A percentile compares a stretch with the other conserved stretches of the same genome.
Evolutionary conservation across 2,797 vertebrate genomes (phyloP).

Genomic region (Gymnoscopelus microlampas): DNA sequence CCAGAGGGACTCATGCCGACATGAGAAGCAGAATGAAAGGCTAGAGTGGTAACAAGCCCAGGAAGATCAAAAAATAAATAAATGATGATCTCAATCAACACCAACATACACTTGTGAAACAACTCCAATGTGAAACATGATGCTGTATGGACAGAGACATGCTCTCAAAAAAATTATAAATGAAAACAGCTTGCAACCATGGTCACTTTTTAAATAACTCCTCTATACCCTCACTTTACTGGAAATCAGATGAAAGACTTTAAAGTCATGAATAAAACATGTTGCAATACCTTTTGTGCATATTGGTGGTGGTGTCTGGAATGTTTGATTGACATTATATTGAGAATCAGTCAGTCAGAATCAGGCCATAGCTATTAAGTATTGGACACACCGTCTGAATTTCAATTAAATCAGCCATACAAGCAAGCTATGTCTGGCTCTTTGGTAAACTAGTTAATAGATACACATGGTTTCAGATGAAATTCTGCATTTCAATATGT

Average conservation of each 20-base stretch:
- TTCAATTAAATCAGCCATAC: constrained; percentile 60
- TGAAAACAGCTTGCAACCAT: too few relatives aligned
- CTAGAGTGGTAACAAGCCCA: too few relatives aligned
- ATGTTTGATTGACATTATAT: constrained; percentile 76
- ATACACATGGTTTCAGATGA: constrained; percentile 70
- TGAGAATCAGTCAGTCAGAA: constrained; percentile 73
- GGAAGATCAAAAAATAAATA: too few relatives aligned
- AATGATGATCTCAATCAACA: too few relatives aligned
- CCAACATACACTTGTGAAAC: too few relatives aligned
- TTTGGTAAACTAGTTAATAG: too few relatives aligned
- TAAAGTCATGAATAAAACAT: constrained; percentile 79
- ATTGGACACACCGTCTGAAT: constrained; percentile 54
- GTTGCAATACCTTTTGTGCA: constrained; percentile 58
- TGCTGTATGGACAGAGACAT: too few relatives aligned
- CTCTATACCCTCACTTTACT: constrained; percentile 35
- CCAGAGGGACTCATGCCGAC: too few relatives aligned
- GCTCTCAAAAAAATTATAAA: too few relatives aligned
- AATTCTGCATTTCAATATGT: constrained; percentile 66
- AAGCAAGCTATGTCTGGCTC: too few relatives aligned
- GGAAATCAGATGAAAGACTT: constrained; percentile 60
- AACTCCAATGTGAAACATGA: too few relatives aligned
- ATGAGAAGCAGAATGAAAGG: too few relatives aligned
- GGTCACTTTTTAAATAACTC: constrained; percentile 15
- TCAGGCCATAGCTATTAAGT: constrained; percentile 67
- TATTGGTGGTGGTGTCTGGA: constrained; percentile 70